Evolutionary conservation across 1,140 invertebrate genomes (phyloP).

Genomic region (Dreissena rostriformis): DNA sequence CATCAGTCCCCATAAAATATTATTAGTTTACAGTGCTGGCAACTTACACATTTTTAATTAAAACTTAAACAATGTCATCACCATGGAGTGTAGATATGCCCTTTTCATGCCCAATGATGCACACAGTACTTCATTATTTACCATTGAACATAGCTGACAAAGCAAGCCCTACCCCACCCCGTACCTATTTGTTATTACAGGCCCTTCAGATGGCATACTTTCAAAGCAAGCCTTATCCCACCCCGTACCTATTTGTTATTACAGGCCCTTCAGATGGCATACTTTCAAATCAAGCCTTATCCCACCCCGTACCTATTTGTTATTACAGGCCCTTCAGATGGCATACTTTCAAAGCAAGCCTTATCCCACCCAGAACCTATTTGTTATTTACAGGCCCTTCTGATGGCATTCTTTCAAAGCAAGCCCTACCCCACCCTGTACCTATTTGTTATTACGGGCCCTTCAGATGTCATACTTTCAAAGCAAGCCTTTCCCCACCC

Average conservation of each 20-base stretch:
- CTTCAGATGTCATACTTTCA: neutral
- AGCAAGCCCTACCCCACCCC: neutral
- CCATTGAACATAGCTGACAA: too few species aligned
- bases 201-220: neutral
- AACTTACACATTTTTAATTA: too few species aligned
- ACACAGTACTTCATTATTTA: too few species aligned
- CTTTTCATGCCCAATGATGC: too few species aligned
- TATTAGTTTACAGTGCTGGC: too few species aligned
- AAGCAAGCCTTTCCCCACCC: neutral
- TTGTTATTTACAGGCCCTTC: slow-evolving; percentile 77
- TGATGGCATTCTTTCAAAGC: slow-evolving; percentile 86
- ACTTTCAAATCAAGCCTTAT: slow-evolving; percentile 68
- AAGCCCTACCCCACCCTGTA: slow-evolving; percentile 92
- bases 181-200: neutral
- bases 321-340: neutral
- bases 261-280: slow-evolving; percentile 82
- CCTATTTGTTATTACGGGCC: neutral
- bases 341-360: neutral
- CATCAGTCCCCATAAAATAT: too few species aligned
- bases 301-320: neutral
- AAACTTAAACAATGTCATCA: too few species aligned
- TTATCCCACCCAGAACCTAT: too few species aligned
- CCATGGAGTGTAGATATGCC: too few species aligned
- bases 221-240: neutral
- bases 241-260: slow-evolving; percentile 8